Evolutionary conservation across 2,888 invertebrate species (phyloP), one percentile per base, ranked within the genome.

Genomic region (Lasioglossum leucozonium): DNA sequence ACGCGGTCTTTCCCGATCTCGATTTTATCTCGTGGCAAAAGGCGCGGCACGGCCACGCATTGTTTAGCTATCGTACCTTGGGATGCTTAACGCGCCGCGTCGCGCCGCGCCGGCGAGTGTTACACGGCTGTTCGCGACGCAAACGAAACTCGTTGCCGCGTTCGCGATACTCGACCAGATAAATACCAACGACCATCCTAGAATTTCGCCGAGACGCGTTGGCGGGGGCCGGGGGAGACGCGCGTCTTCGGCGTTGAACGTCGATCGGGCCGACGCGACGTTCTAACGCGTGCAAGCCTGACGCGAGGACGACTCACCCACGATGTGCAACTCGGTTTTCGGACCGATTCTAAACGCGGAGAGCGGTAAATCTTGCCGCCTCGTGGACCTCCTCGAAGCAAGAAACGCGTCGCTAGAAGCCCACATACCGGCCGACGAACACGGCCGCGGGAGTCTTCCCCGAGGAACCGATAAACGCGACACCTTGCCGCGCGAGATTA

Each of bases 341-440:
- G 83, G 90, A 89, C 89, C 92, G 93, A 92, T 93, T 93, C 93
- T 91, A 91, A 93, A 89, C 87, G 90, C 87, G 90, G 82, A 86
- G 87, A 89, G 86, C 92, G 88, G 93, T 94, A 93, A 94, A 94
- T 94, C 94, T 93, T 89, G 83, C 87, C 81, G 79, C 81, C 90
- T 81, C 84, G 82, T 83, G 88, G 93, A 93, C 93, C 94, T 94
- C 93, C 93, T 93, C 93, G 91, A 93, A 93, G 92, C 87, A 37
- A 37, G 47, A 55, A 65, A 73, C 47, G 30, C 42, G 30, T 30
- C 18, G 69, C 26, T 13, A 22, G 51, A 6, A 51, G 30, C 26
- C n/a, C n/a, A 65, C 65, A 44, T 30, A 30, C 30, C 40, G 67
- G 22, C 22, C 69, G 18, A 30, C 16, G 10, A 69, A 62, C 69